These are phyloP conservation scores for Hyperoplus immaculatus DNA, from an alignment of 2,797 vertebrate genomes.

Conservation along the genomic window DNA sequence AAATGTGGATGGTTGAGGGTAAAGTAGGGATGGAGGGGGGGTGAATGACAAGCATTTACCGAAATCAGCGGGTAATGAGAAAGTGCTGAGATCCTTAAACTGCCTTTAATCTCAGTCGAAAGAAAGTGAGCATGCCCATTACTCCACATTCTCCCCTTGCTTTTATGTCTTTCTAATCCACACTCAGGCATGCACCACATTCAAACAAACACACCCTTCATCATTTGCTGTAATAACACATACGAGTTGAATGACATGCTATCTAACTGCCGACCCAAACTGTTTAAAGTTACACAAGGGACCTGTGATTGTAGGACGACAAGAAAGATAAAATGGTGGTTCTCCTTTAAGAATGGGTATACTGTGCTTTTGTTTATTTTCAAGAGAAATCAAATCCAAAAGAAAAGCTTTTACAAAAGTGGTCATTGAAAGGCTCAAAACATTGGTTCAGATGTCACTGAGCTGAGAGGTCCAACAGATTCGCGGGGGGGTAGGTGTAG, in stretches of 20 bases:
- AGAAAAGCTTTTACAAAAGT: conserved; percentile 42
- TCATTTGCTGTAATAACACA: conserved; percentile 56
- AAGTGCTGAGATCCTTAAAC: conserved; percentile 28
- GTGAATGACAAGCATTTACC: conserved; percentile 37
- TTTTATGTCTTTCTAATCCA: conserved; percentile 42
- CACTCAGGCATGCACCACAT: conserved; percentile 42
- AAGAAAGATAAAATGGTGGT: conserved; percentile 46
- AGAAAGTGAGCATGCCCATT: neutral
- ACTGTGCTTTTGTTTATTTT: conserved; percentile 71
- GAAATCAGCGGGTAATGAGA: conserved; percentile 60
- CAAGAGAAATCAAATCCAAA: conserved; percentile 61
- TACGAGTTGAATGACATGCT: conserved; percentile 37
- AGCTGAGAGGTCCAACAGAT: conserved; percentile 38
- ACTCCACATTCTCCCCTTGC: conserved; percentile 4
- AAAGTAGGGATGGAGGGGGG: neutral
- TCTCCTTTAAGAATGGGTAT: conserved; percentile 61
- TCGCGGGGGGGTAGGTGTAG: conserved; percentile 24
- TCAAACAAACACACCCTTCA: conserved; percentile 55
- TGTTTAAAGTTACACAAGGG: conserved; percentile 50
- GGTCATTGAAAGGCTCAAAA: conserved; percentile 57
- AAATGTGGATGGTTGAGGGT: conserved; percentile 29
- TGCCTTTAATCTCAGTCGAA: conserved; percentile 39
- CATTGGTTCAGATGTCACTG: conserved; percentile 57
- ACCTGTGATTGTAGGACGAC: conserved; percentile 56
- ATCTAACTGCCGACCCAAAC: conserved; percentile 19